These are phyloP conservation scores for Hippocampus guttulatus DNA, from an alignment of 2,113 vertebrate genomes.

Conservation along the genomic window DNA sequence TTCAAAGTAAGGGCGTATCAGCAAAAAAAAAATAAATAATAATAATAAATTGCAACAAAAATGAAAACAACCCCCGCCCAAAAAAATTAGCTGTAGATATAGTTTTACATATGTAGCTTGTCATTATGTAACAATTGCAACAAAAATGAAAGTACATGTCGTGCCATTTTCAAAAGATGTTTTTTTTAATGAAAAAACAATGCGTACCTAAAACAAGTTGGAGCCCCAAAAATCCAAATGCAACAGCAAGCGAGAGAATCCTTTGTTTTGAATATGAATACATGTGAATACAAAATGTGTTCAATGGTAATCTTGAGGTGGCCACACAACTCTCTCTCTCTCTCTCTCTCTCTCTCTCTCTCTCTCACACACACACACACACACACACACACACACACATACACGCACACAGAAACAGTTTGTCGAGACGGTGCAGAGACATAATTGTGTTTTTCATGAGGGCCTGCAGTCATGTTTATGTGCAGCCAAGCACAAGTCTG, in stretches of 20 bases:
- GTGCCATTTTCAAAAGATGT: too few species aligned
- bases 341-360: too few species aligned
- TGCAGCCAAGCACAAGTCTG: constrained; percentile 52
- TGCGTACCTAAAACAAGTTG: constrained; percentile 22
- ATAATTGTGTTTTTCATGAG: constrained; percentile 54
- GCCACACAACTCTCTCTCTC: not conserved
- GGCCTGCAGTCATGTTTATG: constrained; percentile 48
- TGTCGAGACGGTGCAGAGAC: constrained; percentile 23
- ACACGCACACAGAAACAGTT: not conserved
- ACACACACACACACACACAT: too few species aligned
- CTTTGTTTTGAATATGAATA: not conserved
- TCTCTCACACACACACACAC: not conserved
- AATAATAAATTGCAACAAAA: too few species aligned
- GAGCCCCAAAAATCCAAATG: constrained; percentile 9
- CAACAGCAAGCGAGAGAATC: constrained; percentile 8
- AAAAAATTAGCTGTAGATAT: too few species aligned
- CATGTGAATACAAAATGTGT: not conserved
- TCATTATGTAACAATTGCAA: too few species aligned
- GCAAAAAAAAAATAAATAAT: too few species aligned
- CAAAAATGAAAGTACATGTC: too few species aligned
- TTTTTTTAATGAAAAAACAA: constrained; percentile 29
- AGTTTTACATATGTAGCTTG: too few species aligned
- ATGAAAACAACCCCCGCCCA: too few species aligned
- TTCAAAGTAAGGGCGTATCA: too few species aligned
- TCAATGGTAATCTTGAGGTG: not conserved